A percentile compares a stretch with the other conserved stretches of the same genome.
phyloP scores from a whole-genome alignment of 2,797 vertebrate genomes.

The Gobio occitaniae region DNA sequence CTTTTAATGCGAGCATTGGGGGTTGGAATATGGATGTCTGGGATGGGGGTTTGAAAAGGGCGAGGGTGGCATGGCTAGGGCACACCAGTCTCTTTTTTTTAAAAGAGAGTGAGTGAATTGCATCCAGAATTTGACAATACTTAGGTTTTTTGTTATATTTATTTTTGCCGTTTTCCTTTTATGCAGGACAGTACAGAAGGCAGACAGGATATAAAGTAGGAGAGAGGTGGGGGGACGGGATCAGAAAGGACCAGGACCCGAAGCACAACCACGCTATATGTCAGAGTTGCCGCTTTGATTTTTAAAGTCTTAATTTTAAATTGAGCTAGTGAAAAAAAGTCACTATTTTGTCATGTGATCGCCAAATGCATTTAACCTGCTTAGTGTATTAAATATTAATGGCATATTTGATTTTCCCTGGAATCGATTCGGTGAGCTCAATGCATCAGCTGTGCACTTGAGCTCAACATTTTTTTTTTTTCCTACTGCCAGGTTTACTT shows the following conservation, averaged over 20 bases:
- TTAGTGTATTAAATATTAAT: constrained; percentile 76
- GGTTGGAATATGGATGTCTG: constrained; percentile 36
- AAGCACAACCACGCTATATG: neutral
- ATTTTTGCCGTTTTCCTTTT: neutral
- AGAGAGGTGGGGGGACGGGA: neutral
- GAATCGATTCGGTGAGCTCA: constrained; percentile 64
- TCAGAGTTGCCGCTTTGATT: neutral
- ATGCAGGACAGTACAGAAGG: neutral
- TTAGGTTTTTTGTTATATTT: neutral
- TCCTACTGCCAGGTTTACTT: neutral
- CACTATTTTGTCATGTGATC: constrained; percentile 64
- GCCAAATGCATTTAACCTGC: constrained; percentile 71
- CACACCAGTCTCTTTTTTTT: neutral
- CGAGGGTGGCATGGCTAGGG: constrained; percentile 34
- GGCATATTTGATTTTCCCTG: constrained; percentile 67
- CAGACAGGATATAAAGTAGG: neutral
- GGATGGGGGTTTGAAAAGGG: constrained; percentile 38
- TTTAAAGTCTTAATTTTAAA: constrained; percentile 63
- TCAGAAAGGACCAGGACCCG: neutral
- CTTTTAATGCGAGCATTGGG: constrained; percentile 53
- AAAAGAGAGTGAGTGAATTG: neutral
- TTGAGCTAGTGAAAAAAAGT: constrained; percentile 61
- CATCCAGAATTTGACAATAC: neutral
- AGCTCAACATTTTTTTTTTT: neutral
- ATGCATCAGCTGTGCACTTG: constrained; percentile 42